Conservation (phyloP, 2,888 invertebrate species). For the Ophion ellenae region DNA sequence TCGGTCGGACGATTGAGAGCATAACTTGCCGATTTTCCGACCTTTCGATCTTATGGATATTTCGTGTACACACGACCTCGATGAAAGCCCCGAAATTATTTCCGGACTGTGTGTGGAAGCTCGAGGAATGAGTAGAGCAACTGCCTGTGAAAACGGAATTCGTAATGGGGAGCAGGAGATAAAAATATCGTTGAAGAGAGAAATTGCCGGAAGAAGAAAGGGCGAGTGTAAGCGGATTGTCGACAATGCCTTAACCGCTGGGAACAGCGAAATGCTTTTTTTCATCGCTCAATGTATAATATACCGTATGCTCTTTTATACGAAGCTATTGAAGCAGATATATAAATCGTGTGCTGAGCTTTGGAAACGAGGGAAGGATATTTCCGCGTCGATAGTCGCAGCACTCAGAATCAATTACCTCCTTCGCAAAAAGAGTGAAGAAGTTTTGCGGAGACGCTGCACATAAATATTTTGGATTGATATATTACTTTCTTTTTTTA, state of each 20-base stretch:
- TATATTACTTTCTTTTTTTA: neutral
- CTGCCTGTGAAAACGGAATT: slow-evolving; percentile 25
- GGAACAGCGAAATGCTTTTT: neutral
- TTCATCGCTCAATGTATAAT: slow-evolving; percentile 6
- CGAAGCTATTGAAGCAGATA: neutral
- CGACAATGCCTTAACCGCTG: slow-evolving; percentile 6
- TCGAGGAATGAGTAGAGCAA: slow-evolving; percentile 29
- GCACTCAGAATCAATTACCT: slow-evolving; percentile 45
- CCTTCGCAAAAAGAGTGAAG: slow-evolving; percentile 26
- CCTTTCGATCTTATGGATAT: neutral
- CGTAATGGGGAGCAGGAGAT: slow-evolving; percentile 2
- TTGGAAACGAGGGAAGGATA: slow-evolving; percentile 24
- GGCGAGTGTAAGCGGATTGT: neutral
- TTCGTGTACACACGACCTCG: neutral
- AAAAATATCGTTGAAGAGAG: neutral
- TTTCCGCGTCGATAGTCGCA: slow-evolving; percentile 1
- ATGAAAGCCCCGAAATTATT: slow-evolving; percentile 41
- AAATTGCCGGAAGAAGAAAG: neutral
- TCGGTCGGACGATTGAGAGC: slow-evolving; percentile 56
- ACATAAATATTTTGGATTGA: neutral
- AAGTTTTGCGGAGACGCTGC: slow-evolving; percentile 17
- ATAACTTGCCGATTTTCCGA: slow-evolving; percentile 47
- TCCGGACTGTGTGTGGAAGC: neutral
- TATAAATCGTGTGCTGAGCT: slow-evolving; percentile 13
- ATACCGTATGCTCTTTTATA: slow-evolving; percentile 3